phyloP scores from a whole-genome alignment of 1,140 invertebrate species.

The Lamellibrachia luymesi region DNA sequence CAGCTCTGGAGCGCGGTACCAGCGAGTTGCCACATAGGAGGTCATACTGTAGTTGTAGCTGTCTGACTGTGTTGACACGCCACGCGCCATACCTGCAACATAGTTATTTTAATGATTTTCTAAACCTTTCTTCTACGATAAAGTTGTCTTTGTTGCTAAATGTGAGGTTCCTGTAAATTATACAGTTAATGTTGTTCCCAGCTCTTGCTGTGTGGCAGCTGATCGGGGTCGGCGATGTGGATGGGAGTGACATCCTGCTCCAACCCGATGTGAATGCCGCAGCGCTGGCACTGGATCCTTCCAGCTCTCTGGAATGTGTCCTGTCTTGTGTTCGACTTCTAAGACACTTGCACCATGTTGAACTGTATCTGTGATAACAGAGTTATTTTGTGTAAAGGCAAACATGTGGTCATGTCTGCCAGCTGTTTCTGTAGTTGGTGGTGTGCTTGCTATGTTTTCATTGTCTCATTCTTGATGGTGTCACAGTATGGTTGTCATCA shows the following conservation, averaged over 20 bases:
- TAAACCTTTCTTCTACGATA: too few relatives aligned
- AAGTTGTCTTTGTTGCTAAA: too few relatives aligned
- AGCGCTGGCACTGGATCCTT: not conserved
- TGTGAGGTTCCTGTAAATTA: too few relatives aligned
- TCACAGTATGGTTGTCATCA: too few relatives aligned
- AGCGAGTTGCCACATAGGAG: slow-evolving; percentile 56
- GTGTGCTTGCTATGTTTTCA: too few relatives aligned
- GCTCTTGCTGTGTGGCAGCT: not conserved
- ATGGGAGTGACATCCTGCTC: not conserved
- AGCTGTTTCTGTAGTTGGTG: too few relatives aligned
- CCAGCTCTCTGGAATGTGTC: not conserved
- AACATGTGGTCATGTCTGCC: not conserved
- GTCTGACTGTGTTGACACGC: slow-evolving; percentile 38
- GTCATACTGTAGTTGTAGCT: slow-evolving; percentile 48
- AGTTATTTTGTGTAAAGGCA: not conserved
- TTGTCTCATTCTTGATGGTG: too few relatives aligned
- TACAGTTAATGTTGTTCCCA: not conserved
- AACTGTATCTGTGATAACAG: not conserved
- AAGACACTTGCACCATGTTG: not conserved
- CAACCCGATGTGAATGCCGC: not conserved
- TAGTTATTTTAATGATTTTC: too few relatives aligned
- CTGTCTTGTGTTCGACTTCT: not conserved
- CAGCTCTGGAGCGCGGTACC: slow-evolving; percentile 56
- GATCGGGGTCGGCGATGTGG: not conserved
- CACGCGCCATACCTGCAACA: slow-evolving; percentile 53